Conservation (phyloP, 2,888 invertebrate species). For the Sabatieria punctata region DNA sequence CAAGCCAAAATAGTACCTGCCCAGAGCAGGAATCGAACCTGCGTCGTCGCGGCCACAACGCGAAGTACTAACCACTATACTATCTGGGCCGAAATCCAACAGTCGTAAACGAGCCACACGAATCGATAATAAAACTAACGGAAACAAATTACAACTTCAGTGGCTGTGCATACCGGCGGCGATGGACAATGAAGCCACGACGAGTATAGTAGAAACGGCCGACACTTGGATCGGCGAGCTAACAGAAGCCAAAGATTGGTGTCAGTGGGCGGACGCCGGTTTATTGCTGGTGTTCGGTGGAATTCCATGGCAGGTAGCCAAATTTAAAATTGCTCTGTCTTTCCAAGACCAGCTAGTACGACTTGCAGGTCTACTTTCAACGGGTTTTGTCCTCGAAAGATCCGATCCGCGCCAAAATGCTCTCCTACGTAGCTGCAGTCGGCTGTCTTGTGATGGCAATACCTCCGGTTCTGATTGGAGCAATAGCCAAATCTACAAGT, state of each 20-base stretch:
- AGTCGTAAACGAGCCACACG: too few relatives aligned
- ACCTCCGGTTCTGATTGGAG: conserved; percentile 88
- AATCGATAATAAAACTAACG: background rate
- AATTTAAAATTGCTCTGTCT: background rate
- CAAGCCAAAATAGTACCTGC: too few relatives aligned
- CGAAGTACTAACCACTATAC: too few relatives aligned
- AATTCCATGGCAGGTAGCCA: conserved; percentile 79
- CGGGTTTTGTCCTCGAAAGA: conserved; percentile 88
- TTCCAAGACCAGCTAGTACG: background rate
- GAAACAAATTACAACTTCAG: conserved; percentile 28
- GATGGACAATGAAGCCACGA: conserved; percentile 57
- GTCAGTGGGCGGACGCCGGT: conserved; percentile 70
- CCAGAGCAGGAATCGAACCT: too few relatives aligned
- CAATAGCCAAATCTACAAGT: conserved; percentile 88
- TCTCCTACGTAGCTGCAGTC: conserved; percentile 85
- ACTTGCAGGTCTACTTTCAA: conserved; percentile 75
- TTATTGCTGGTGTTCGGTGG: conserved; percentile 79
- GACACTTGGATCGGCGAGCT: conserved; percentile 76
- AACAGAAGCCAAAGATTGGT: conserved; percentile 48
- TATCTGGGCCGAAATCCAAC: too few relatives aligned
- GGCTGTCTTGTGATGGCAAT: conserved; percentile 94
- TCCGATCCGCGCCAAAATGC: conserved; percentile 71
- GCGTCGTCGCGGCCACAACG: too few relatives aligned
- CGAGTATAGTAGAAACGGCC: conserved; percentile 41
- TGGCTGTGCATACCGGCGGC: conserved; percentile 98